These are phyloP conservation scores for Hermaeophaga mercurialis DNA, from an alignment of 2,888 invertebrate species.

Conservation along the genomic window DNA sequence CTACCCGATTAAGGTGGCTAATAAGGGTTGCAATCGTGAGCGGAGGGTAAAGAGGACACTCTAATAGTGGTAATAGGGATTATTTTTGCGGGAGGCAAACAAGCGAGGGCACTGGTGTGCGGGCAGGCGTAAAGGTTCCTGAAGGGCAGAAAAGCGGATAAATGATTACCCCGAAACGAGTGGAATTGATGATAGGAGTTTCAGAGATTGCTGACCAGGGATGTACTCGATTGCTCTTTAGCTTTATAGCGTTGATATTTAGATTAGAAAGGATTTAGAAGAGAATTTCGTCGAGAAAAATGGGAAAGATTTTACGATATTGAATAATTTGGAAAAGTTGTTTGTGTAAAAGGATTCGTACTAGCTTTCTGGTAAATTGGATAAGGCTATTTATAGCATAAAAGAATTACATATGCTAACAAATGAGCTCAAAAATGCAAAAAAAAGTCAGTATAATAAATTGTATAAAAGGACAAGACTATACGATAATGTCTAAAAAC, in stretches of 20 bases:
- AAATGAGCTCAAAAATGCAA: too few species aligned
- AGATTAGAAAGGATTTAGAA: neutral
- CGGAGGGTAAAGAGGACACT: slow-evolving; percentile 32
- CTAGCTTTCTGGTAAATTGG: too few species aligned
- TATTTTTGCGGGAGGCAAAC: slow-evolving; percentile 47
- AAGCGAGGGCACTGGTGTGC: slow-evolving; percentile 29
- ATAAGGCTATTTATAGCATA: too few species aligned
- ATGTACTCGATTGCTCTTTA: neutral
- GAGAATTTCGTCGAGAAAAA: too few species aligned
- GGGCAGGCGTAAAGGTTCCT: slow-evolving; percentile 5
- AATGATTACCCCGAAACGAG: slow-evolving; percentile 47
- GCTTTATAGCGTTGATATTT: neutral
- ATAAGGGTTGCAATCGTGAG: slow-evolving; percentile 4
- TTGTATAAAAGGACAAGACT: too few species aligned
- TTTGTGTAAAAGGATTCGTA: too few species aligned
- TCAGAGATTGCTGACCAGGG: slow-evolving; percentile 27
- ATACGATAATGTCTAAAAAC: too few species aligned
- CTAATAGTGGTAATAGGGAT: slow-evolving; percentile 47
- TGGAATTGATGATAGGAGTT: slow-evolving; percentile 44
- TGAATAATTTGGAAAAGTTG: too few species aligned
- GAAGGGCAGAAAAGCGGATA: slow-evolving; percentile 40
- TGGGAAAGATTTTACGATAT: too few species aligned
- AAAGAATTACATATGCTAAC: too few species aligned
- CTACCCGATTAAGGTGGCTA: neutral
- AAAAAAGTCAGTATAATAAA: too few species aligned